These are phyloP conservation scores for Rhodeus uyekii DNA, from an alignment of 2,797 vertebrate genomes.

Conservation along the genomic window DNA sequence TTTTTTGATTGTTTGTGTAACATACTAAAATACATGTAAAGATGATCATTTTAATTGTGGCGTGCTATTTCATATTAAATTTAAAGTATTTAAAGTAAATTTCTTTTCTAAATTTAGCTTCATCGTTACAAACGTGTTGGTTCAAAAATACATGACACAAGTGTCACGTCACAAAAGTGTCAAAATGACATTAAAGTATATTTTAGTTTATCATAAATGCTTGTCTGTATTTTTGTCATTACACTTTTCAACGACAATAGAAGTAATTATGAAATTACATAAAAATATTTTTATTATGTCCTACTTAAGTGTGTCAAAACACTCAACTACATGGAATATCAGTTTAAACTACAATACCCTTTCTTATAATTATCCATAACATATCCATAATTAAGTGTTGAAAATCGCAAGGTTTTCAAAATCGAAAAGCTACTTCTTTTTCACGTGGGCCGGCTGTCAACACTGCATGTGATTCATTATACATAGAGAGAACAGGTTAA, in stretches of 20 bases:
- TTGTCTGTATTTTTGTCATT: neutral
- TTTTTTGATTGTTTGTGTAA: neutral
- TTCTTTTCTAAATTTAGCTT: neutral
- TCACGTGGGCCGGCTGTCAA: neutral
- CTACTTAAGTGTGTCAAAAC: neutral
- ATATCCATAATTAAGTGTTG: neutral
- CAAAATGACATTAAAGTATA: neutral
- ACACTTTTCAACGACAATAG: neutral
- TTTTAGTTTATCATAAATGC: neutral
- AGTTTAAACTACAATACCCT: neutral
- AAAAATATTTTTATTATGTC: too few species aligned
- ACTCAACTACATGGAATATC: neutral
- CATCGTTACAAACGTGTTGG: neutral
- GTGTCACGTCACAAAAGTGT: neutral
- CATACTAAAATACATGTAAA: neutral
- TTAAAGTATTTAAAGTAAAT: neutral
- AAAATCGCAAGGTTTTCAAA: too few species aligned
- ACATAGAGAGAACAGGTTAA: neutral
- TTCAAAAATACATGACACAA: neutral
- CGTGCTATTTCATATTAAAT: neutral
- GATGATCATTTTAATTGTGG: neutral
- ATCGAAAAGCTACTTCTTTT: too few species aligned
- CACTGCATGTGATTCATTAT: neutral
- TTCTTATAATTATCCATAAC: neutral
- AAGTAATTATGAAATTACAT: neutral